phyloP scores from a whole-genome alignment of 64 coral and sea anemone genomes.

The Stichodactyla mertensii region DNA sequence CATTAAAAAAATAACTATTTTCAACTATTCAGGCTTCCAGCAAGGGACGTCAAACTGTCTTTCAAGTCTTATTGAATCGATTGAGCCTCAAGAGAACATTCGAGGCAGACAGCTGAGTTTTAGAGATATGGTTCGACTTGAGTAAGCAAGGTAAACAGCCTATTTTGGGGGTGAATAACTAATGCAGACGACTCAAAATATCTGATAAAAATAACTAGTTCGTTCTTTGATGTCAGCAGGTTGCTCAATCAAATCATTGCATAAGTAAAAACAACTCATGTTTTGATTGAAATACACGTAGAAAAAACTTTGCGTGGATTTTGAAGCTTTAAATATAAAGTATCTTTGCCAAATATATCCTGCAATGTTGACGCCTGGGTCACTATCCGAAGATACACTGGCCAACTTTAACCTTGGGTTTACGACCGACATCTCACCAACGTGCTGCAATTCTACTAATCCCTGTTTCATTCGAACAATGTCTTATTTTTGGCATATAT shows the following conservation, averaged over 20 bases:
- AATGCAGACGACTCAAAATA: not conserved
- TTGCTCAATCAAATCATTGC: not conserved
- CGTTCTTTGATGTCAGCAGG: not conserved
- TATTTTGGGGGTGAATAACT: not conserved
- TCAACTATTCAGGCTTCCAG: conserved; percentile 11
- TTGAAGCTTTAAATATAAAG: too few relatives aligned
- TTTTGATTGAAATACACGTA: not conserved
- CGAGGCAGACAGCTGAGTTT: not conserved
- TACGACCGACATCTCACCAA: not conserved
- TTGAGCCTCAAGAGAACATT: not conserved
- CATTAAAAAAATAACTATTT: conserved; percentile 14
- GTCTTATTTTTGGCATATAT: not conserved
- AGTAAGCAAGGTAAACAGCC: not conserved
- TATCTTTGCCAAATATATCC: too few relatives aligned
- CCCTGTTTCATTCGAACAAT: not conserved
- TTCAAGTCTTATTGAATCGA: not conserved
- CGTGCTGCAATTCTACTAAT: not conserved
- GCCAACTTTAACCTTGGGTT: not conserved
- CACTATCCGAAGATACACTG: too few relatives aligned
- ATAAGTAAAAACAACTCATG: not conserved
- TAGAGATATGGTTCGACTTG: not conserved
- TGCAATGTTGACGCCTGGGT: too few relatives aligned
- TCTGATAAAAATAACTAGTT: not conserved
- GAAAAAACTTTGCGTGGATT: not conserved
- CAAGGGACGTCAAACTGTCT: not conserved